phyloP scores from a whole-genome alignment of 1,140 invertebrate genomes.

The Pseudomyrmex concolor region DNA sequence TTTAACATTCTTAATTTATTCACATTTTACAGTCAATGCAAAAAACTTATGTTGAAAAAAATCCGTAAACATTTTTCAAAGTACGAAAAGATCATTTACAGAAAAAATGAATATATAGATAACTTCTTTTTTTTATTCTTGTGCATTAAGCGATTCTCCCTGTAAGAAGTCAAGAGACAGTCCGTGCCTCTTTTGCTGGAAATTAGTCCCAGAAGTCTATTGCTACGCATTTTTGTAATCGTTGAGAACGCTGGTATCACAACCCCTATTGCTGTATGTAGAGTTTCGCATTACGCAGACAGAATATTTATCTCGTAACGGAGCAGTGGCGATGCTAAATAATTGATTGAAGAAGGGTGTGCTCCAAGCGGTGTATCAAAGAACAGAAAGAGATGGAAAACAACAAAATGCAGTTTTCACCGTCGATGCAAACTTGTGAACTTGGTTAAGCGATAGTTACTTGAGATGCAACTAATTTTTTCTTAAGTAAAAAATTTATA shows the following conservation, averaged over 20 bases:
- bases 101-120: background rate
- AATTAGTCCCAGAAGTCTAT: conserved; percentile 58
- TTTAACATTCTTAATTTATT: conserved; percentile 76
- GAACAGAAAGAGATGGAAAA: conserved; percentile 43
- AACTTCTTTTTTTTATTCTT: background rate
- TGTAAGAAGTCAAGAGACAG: conserved; percentile 26
- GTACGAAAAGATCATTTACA: background rate
- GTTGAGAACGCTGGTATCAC: conserved; percentile 1
- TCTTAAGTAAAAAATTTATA: background rate
- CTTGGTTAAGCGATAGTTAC: conserved; percentile 19
- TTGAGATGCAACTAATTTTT: background rate
- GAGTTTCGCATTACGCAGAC: conserved; percentile 51
- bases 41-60: background rate
- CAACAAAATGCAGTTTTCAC: conserved; percentile 2
- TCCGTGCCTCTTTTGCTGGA: conserved; percentile 4
- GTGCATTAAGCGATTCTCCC: background rate
- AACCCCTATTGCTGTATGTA: conserved; percentile 25
- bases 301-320: conserved; percentile 68
- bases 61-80: background rate
- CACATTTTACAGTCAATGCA: background rate
- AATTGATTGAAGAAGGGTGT: conserved; percentile 65
- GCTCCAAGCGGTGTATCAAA: background rate
- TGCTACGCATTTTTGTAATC: conserved; percentile 23
- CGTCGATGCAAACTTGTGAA: conserved; percentile 22
- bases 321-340: conserved; percentile 58